Percentiles rank a stretch among this genome's conserved stretches.
Conservation (phyloP, 1,140 invertebrate species). For the Nylanderia fulva region DNA sequence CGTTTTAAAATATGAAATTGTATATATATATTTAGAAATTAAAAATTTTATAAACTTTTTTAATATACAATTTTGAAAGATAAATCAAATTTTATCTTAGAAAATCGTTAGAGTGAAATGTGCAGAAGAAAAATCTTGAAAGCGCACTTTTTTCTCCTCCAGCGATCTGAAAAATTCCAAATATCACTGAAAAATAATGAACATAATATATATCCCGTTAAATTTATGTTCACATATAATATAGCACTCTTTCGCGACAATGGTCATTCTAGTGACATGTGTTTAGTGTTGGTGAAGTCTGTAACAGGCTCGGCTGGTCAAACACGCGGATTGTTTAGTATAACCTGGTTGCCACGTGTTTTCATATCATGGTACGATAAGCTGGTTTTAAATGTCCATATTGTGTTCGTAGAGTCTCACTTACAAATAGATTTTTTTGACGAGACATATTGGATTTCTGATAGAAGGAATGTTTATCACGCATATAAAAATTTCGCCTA, state of each 20-base stretch:
- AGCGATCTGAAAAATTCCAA: background rate
- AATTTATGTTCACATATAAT: background rate
- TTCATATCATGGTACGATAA: conserved; percentile 77
- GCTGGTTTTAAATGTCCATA: conserved; percentile 76
- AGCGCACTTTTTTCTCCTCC: background rate
- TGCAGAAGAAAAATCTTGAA: background rate
- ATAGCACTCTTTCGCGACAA: background rate
- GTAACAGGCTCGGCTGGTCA: conserved; percentile 63
- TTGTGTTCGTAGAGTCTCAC: conserved; percentile 61
- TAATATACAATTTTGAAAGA: background rate
- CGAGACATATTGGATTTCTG: conserved; percentile 5
- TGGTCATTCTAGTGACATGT: background rate
- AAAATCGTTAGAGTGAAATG: background rate
- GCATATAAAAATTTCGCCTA: background rate
- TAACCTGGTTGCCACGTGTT: conserved; percentile 75
- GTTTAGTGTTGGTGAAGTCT: conserved; percentile 74
- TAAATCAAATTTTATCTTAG: background rate
- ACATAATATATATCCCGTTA: background rate
- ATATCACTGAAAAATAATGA: background rate
- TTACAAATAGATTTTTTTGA: conserved; percentile 66
- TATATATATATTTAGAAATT: background rate
- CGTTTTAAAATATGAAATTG: no score
- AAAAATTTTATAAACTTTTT: background rate
- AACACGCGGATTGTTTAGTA: conserved; percentile 75
- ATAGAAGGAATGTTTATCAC: background rate